Evolutionary conservation across 2,888 invertebrate genomes (phyloP), one percentile per base, ranked within the genome.

Genomic region (Drosophila suboccidentalis): DNA sequence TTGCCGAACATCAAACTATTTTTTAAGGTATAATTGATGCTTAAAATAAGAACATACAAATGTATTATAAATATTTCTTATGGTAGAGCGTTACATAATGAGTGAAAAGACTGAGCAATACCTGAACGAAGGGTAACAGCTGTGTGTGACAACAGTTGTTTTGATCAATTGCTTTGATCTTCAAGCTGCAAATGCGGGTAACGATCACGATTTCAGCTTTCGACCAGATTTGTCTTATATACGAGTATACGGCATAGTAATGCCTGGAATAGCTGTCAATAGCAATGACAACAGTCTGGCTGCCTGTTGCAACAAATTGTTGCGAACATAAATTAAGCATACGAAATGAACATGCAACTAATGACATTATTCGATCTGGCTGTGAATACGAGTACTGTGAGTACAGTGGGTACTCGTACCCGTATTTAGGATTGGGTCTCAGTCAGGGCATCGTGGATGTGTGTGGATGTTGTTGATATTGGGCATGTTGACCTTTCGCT

Each of bases 301-400:
- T 59, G 64, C 32, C 64, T 58, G 36, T 44, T 55, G 71, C 68
- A 76, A 88, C 86, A 86, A 90, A 88, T 90, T 57, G 44, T 86
- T 82, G 86, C 17, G 66, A 70, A 73, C 76, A 86, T 88, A 86
- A 90, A 86, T 90, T 86, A 86, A 89, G 72, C 64, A 29, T 54
- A 70, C 71, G 61, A 75, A 68, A 65, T 71, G 70, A 78, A 74
- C 73, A 80, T 69, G 62, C 74, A 76, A 61, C 73, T 66, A 77
- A 69, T 80, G 70, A 64, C 78, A 78, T 78, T 80, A 70, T 80
- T 80, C 70, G 50, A 55, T 59, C 32, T 44, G 22, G 13, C 32
- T 41, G 29, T 41, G 29, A 22, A 41, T 19, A 26, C 26, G 5
- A 5, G 26, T 15, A 46, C 26, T 11, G 26, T 41, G 43, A 6